These are phyloP conservation scores for Genyomyrus donnyi DNA, from an alignment of 2,113 vertebrate species.

Conservation along the genomic window DNA sequence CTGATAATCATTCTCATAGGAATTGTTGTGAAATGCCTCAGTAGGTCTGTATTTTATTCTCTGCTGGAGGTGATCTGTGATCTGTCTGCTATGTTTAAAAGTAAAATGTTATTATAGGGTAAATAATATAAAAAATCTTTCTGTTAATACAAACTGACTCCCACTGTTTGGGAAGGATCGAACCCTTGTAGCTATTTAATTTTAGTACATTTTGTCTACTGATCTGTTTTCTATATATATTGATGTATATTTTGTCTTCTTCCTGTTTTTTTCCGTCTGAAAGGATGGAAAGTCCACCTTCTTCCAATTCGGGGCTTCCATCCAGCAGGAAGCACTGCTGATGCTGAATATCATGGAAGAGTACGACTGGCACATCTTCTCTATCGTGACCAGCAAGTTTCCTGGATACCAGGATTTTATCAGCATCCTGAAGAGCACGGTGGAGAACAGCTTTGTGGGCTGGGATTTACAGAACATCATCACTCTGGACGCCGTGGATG, in stretches of 20 bases:
- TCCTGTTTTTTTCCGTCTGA: background rate
- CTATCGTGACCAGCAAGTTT: constrained; percentile 92
- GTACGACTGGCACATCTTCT: constrained; percentile 97
- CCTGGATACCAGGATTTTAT: constrained; percentile 93
- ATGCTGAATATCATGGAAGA: constrained; percentile 97
- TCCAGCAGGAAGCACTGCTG: constrained; percentile 90
- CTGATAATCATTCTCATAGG: background rate
- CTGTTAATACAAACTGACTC: background rate
- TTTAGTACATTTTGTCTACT: background rate
- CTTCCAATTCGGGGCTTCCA: constrained; percentile 95
- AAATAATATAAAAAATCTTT: background rate
- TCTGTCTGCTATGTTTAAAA: background rate
- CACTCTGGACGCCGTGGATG: constrained; percentile 77
- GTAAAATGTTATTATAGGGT: background rate
- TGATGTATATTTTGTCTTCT: background rate
- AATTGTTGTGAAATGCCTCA: background rate
- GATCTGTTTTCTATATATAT: background rate
- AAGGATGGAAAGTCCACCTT: constrained; percentile 90
- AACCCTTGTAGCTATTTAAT: background rate
- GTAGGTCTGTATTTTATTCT: background rate
- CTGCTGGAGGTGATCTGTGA: background rate
- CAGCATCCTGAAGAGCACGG: constrained; percentile 77
- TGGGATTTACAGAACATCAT: constrained; percentile 95
- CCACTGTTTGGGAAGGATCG: background rate
- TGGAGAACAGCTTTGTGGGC: constrained; percentile 92